Base-by-base conservation (phyloP, 2,797 vertebrate genomes). In the Gadopsis bispinosus region DNA sequence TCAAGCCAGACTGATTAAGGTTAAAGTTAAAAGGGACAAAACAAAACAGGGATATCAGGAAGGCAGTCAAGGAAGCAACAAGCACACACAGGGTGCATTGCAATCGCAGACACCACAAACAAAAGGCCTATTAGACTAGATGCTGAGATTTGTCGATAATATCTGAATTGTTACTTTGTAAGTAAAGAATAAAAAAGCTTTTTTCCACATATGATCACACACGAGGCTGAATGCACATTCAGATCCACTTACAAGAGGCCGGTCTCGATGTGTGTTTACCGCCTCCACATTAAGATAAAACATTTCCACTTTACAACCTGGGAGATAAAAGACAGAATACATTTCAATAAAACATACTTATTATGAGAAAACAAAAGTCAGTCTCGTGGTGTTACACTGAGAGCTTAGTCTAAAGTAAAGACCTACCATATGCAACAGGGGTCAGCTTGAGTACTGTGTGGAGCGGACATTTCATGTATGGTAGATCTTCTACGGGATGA, bases 221-320 rank as follows among this genome's bases (percentile, higher is more conserved):
- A n/a, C 33, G 37, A 61, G 62, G 56, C 39, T 60, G 69, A 83
- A 67, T 59, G 64, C 68, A 85, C 59, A 73, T 47, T 62, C 58
- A 26, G 47, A 53, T 53, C 10, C 66, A 95, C 97, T 97, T 92
- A 99, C 98, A 7, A 95, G 86, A 66, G 98, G 97, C 59, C 96
- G 95, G 78, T 98, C 97, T 0, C 98, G 94, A 84, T 99, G 98
- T 1, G 98, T 99, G 92, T 98, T 96, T 75, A 99, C 98, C 5
- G 98, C 97, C 80, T 99, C 97, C 89, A 99, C 97, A 0, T 97
- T 95, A 67, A 98, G 94, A 59, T 95, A 93, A 73, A 99, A 95
- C 55, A 95, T 96, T 88, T 99, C 98, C 90, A 99, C 96, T 92
- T 99, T 99, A 83, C 98, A 99, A 4, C 98, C 98, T 99, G 81